These are phyloP conservation scores for Podargus strigoides DNA, from an alignment of 2,797 vertebrate species.

Conservation along the genomic window DNA sequence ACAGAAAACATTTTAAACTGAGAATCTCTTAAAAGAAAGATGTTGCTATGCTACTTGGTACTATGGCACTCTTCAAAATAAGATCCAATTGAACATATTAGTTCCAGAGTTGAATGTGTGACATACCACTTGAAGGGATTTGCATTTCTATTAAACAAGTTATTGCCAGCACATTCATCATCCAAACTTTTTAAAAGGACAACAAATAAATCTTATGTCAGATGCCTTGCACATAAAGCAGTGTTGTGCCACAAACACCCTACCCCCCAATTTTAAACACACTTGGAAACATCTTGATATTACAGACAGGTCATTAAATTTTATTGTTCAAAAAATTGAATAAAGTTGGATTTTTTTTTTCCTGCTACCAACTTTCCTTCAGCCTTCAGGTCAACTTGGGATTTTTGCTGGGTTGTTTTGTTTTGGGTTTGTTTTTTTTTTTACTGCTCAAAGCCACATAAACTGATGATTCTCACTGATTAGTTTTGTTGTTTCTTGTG, in stretches of 20 bases:
- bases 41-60: neutral
- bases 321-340: neutral
- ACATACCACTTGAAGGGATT: neutral
- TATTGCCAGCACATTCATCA: neutral
- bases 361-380: neutral
- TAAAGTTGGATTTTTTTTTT: neutral
- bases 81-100: neutral
- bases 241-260: rapidly evolving
- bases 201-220: neutral
- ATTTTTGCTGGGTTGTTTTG: no score
- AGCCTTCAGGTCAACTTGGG: neutral
- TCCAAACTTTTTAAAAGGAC: neutral
- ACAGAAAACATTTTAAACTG: neutral
- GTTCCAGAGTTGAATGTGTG: neutral
- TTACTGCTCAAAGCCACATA: neutral
- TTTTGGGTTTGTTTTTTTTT: neutral
- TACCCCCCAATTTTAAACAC: neutral
- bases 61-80: neutral
- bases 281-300: neutral
- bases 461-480: neutral
- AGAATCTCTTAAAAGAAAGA: neutral
- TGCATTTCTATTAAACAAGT: neutral
- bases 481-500: neutral
- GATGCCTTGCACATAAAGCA: neutral
- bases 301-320: neutral